Base-by-base conservation (phyloP, 2,113 vertebrate species). In the Pycnonotus jocosus region DNA sequence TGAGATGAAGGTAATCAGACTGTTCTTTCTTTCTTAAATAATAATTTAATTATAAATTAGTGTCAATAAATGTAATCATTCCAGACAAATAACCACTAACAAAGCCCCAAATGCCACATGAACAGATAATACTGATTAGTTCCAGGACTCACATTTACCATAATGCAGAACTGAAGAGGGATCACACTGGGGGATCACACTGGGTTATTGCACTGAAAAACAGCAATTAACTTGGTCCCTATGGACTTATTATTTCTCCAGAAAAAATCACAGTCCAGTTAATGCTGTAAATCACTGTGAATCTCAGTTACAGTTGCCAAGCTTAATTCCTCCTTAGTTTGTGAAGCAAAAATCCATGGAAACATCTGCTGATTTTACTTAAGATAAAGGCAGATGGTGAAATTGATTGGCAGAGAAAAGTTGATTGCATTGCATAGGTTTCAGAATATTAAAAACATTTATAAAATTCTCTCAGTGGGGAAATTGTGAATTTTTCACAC, bases 51-150 rank as follows among this genome's bases (percentile, higher is more conserved):
- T 84, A 62, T 21, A 94, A 91, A 77, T 80, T 92, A 82, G 31
- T 65, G 60, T 80, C 88, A 94, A 81, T 30, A 91, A 93, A 95
- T 90, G n/a, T 40, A 78, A 92, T 71, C 11, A 81, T 93, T 94
- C 69, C 72, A 93, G 81, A 93, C 61, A 92, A 96, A 84, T 68
- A 82, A 71, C 48, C 69, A 58, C 85, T 80, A 81, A 81, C 62
- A 90, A 72, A 71, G 69, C 82, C 86, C 76, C 76, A 93, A 96
- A 92, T 7, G 9, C 47, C 76, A 81, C 65, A 90, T 78, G 77
- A 86, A 91, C 91, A 92, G 57, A 86, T 81, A 94, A 86, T 38
- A 90, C 38, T 58, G 69, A 90, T 93, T 77, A 90, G 61, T 82
- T 72, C 66, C 88, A 81, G 74, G 71, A 89, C 48, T 87, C 70